A percentile compares a stretch with the other conserved stretches of the same genome.
Evolutionary conservation across 2,888 invertebrate species (phyloP).

Genomic region (Scotopteryx bipunctaria): DNA sequence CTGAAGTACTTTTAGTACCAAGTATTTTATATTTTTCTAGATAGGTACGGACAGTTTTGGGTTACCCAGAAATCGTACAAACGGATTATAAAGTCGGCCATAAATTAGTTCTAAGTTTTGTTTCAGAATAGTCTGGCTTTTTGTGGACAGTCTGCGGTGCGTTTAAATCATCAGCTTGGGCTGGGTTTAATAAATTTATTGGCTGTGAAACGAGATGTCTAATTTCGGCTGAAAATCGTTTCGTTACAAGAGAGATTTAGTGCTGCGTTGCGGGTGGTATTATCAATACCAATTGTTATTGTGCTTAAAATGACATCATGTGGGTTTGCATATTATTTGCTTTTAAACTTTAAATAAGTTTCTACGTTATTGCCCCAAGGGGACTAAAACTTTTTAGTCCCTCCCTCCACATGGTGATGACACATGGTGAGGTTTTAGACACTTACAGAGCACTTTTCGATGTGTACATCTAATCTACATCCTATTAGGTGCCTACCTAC

Average conservation of each 20-base stretch:
- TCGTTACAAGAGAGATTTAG: conserved; percentile 51
- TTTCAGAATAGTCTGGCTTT: conserved; percentile 28
- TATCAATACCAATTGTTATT: conserved; percentile 37
- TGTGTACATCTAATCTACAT: too few relatives aligned
- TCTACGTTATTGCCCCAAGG: too few relatives aligned
- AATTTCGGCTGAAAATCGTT: conserved; percentile 58
- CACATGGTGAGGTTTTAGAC: too few relatives aligned
- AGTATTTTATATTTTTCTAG: background rate
- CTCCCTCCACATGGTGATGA: too few relatives aligned
- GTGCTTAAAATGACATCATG: conserved; percentile 11
- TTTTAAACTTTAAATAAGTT: background rate
- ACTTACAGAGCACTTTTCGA: too few relatives aligned
- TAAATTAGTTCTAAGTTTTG: conserved; percentile 22
- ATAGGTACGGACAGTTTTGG: background rate
- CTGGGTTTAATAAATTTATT: conserved; percentile 65
- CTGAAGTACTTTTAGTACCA: background rate
- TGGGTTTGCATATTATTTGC: background rate
- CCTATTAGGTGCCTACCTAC: too few relatives aligned
- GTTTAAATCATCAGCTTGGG: conserved; percentile 47
- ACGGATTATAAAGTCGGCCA: background rate
- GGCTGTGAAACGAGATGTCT: conserved; percentile 66
- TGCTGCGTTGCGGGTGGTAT: conserved; percentile 47
- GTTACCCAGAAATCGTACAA: background rate
- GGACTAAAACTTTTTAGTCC: too few relatives aligned
- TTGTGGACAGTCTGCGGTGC: conserved; percentile 35